These are phyloP conservation scores for Coleophora flavipennella DNA, from an alignment of 2,888 invertebrate species.

Conservation along the genomic window DNA sequence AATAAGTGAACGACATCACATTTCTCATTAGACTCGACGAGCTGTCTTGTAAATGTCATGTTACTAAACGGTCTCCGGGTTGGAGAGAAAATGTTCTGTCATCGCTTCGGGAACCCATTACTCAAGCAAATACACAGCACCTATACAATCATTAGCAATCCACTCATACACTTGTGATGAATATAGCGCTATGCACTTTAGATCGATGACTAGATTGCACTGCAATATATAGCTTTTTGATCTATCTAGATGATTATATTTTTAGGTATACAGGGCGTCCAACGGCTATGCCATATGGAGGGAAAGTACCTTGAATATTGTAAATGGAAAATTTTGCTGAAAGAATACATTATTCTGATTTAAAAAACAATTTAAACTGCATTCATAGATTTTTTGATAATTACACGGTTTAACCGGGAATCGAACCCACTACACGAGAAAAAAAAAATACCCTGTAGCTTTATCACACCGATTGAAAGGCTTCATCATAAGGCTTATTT, in stretches of 20 bases:
- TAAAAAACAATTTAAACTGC: no score
- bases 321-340: no score
- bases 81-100: constrained; percentile 38
- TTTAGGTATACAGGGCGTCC: constrained; percentile 13
- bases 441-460: no score
- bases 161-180: constrained; percentile 37
- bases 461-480: no score
- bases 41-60: constrained; percentile 15
- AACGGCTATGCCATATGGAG: no score
- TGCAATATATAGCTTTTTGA: constrained; percentile 20
- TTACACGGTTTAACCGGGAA: no score
- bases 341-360: no score
- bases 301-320: no score
- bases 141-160: constrained; percentile 55
- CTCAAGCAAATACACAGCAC: constrained; percentile 62
- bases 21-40: constrained; percentile 17
- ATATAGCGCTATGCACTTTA: constrained; percentile 53
- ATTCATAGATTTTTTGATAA: no score
- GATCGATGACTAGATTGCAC: constrained; percentile 45
- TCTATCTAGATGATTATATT: constrained; percentile 18
- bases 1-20: constrained; percentile 10
- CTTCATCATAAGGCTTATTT: no score
- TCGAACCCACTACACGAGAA: no score
- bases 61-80: constrained; percentile 6
- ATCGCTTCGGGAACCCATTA: constrained; percentile 54